A percentile compares a stretch with the other conserved stretches of the same genome.
Evolutionary conservation across 2,888 invertebrate species (phyloP).

Genomic region (Amblyteles armatorius): DNA sequence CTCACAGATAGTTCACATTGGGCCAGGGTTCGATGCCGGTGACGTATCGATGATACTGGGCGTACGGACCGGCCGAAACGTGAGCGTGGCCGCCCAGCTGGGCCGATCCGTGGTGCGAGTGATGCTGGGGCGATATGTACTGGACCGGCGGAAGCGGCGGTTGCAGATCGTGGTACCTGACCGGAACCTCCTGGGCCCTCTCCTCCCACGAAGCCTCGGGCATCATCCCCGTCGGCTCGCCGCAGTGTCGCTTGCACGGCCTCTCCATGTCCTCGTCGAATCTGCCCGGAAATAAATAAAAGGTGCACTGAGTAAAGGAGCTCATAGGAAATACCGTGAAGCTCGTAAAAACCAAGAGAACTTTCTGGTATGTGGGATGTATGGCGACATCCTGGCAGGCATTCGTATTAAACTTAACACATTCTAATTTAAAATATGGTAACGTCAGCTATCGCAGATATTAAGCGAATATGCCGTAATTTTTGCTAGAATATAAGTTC

Average conservation of each 20-base stretch:
- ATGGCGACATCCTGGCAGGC: too few species aligned
- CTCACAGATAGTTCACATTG: slow-evolving; percentile 63
- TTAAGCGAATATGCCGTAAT: too few species aligned
- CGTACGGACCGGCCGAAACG: slow-evolving; percentile 73
- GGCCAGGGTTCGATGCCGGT: slow-evolving; percentile 80
- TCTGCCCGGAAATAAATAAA: slow-evolving; percentile 66
- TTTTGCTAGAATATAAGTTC: too few species aligned
- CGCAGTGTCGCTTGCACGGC: slow-evolving; percentile 78
- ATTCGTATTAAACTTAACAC: too few species aligned
- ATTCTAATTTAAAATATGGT: too few species aligned
- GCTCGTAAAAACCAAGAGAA: too few species aligned
- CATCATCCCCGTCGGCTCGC: slow-evolving; percentile 72
- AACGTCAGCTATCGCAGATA: too few species aligned
- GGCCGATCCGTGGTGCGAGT: slow-evolving; percentile 83
- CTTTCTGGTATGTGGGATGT: too few species aligned
- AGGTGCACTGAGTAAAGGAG: too few species aligned
- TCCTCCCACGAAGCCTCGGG: slow-evolving; percentile 80
- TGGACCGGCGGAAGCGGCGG: slow-evolving; percentile 82
- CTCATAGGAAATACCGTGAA: too few species aligned
- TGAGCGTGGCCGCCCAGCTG: slow-evolving; percentile 83
- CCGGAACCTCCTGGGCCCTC: slow-evolving; percentile 77
- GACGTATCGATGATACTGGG: slow-evolving; percentile 84
- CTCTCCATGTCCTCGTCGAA: slow-evolving; percentile 81
- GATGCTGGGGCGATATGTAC: slow-evolving; percentile 78
- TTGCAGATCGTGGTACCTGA: slow-evolving; percentile 83